Base-by-base conservation (phyloP, 2,113 vertebrate genomes). In the Lynx canadensis region DNA sequence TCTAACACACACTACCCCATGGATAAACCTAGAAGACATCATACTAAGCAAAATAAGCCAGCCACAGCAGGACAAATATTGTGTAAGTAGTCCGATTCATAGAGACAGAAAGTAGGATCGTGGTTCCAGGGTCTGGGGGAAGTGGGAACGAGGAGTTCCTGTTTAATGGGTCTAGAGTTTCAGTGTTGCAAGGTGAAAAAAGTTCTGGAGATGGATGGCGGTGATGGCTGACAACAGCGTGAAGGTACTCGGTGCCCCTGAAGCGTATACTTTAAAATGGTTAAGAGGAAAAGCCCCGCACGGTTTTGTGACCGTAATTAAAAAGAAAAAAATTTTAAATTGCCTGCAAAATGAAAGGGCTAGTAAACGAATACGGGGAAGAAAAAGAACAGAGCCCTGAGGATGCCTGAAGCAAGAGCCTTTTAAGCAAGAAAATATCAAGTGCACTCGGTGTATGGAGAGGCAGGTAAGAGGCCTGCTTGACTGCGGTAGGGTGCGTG, bases 401-500 rank as follows among this genome's bases (percentile, higher is more conserved):
- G 41, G 69, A 76, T 45, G 29, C n/a, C 48, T 74, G 57, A 83
- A 76, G 45, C 57, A 82, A 83, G 60, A 79, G 33, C 5, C 65
- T 66, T 94, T 63, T 15, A 16, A 45, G 12, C 2, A 31, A 29
- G 18, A 52, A 78, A 74, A 88, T 1, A 91, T 29, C 41, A 5
- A 66, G 45, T 10, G 1, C 6, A 29, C 55, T 52, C 33, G 9
- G n/a, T 50, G 4, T 16, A 12, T 9, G 0, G 41, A 74, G 41
- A n/a, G 38, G 3, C 2, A 25, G 23, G 41, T 6, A 3, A 36
- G 11, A 68, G 63, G 14, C 36, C 7, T 18, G 66, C 57, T 66
- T 10, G n/a, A 7, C 19, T 23, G 9, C 3, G 1, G 33, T 0
- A 6, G 41, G 12, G 33, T 3, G 2, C 8, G 2, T 0, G 5